Conservation (phyloP, 1,140 invertebrate species). For the Megalopta genalis region DNA sequence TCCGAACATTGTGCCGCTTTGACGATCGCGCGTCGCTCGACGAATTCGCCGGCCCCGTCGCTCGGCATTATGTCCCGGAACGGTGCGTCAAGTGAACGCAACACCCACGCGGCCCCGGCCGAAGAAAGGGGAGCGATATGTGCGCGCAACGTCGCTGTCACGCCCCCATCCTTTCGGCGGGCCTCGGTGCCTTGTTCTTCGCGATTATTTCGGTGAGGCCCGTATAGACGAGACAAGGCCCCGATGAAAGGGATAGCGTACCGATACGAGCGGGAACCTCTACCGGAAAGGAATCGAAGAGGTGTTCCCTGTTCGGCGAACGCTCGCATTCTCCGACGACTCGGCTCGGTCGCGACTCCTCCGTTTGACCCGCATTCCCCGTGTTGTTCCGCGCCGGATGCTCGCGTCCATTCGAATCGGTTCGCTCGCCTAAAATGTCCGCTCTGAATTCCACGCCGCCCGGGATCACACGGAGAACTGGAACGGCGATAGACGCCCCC, state of each 20-base stretch:
- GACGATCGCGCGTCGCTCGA: constrained; percentile 60
- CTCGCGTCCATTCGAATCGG: not conserved
- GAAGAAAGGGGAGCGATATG: constrained; percentile 40
- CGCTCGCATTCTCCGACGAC: not conserved
- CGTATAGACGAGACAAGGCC: not conserved
- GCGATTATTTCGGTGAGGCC: constrained; percentile 35
- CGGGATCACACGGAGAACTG: not conserved
- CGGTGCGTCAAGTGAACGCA: constrained; percentile 50
- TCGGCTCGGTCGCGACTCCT: not conserved
- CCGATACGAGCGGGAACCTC: not conserved
- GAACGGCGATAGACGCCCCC: not conserved
- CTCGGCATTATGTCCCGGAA: constrained; percentile 72
- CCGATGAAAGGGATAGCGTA: constrained; percentile 34
- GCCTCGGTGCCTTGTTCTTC: constrained; percentile 32
- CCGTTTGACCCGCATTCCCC: constrained; percentile 16
- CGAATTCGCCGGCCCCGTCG: constrained; percentile 69
- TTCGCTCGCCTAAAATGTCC: not conserved
- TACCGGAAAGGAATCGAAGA: constrained; percentile 52
- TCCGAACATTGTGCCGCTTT: constrained; percentile 59
- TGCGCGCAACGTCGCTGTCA: constrained; percentile 70
- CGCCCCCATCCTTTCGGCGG: constrained; percentile 72
- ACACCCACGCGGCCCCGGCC: constrained; percentile 39
- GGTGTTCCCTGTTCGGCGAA: not conserved
- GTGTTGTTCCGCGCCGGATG: not conserved
- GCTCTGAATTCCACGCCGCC: not conserved